Evolutionary conservation across 2,888 invertebrate species (phyloP).

Genomic region (Yponomeuta evonymella): DNA sequence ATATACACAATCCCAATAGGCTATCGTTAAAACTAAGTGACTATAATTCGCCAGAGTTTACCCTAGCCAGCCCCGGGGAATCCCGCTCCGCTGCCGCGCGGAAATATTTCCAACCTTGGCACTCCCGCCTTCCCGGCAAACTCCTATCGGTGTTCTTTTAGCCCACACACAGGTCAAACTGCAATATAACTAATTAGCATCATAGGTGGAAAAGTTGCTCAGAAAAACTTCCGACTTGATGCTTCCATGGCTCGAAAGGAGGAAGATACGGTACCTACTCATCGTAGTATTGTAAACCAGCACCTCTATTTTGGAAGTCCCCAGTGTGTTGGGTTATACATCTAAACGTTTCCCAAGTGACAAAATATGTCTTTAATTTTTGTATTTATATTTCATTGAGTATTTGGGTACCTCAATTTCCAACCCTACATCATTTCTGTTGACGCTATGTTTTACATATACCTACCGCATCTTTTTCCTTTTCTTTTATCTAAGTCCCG

Average conservation of each 20-base stretch:
- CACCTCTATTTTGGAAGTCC: too few species aligned
- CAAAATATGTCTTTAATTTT: too few species aligned
- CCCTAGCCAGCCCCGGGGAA: slow-evolving; percentile 56
- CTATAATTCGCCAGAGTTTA: slow-evolving; percentile 69
- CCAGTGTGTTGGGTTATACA: too few species aligned
- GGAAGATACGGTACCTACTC: too few species aligned
- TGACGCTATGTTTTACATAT: too few species aligned
- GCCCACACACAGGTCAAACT: background rate
- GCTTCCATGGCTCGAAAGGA: background rate
- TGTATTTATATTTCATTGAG: too few species aligned
- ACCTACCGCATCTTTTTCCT: too few species aligned
- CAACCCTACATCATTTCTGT: too few species aligned
- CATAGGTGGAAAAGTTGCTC: background rate
- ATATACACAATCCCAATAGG: slow-evolving; percentile 49
- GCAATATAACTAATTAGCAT: background rate
- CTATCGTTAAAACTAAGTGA: slow-evolving; percentile 69
- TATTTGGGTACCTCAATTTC: too few species aligned
- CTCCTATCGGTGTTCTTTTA: background rate
- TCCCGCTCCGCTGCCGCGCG: slow-evolving; percentile 48
- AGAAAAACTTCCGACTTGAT: background rate
- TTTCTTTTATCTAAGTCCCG: too few species aligned
- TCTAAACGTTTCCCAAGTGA: too few species aligned
- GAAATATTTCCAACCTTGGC: slow-evolving; percentile 42
- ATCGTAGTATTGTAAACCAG: too few species aligned
- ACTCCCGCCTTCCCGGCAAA: background rate